A percentile compares a stretch with the other conserved stretches of the same genome.
Conservation (phyloP, 2,113 vertebrate genomes). For the Phoxinus phoxinus region DNA sequence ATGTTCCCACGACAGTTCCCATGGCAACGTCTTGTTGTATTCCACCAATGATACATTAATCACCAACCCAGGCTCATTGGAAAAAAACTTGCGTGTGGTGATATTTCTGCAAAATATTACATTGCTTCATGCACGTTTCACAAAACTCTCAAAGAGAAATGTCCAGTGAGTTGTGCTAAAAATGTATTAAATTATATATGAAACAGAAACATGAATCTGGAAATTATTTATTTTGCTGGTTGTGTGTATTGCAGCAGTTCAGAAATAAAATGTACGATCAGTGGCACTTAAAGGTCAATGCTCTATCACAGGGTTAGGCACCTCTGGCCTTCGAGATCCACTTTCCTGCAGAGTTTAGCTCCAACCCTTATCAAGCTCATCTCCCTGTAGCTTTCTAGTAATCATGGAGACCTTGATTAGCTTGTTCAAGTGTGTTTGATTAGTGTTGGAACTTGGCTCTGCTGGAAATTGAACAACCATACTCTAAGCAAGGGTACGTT, state of each 20-base stretch:
- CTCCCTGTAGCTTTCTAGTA: too few relatives aligned
- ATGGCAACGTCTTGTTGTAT: slow-evolving; percentile 28
- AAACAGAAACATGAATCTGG: background rate
- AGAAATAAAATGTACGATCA: background rate
- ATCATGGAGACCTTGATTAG: too few relatives aligned
- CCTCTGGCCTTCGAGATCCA: too few relatives aligned
- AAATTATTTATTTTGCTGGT: background rate
- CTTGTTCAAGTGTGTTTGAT: too few relatives aligned
- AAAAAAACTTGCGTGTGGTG: background rate
- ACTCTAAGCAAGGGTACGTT: too few relatives aligned
- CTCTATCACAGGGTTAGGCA: background rate
- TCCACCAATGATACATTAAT: slow-evolving; percentile 23
- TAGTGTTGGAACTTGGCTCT: too few relatives aligned
- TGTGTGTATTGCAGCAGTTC: background rate
- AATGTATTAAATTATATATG: background rate
- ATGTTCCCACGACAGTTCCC: slow-evolving; percentile 24
- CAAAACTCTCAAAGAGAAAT: background rate
- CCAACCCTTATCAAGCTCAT: too few relatives aligned
- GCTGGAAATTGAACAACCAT: too few relatives aligned
- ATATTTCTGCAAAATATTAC: slow-evolving; percentile 2
- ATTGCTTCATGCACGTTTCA: background rate
- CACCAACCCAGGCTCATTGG: background rate
- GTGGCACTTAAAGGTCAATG: background rate
- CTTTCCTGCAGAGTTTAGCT: too few relatives aligned
- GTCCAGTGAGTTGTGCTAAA: background rate